These are phyloP conservation scores for Philypnodon macrostomus DNA, from an alignment of 2,797 vertebrate species.

Conservation along the genomic window DNA sequence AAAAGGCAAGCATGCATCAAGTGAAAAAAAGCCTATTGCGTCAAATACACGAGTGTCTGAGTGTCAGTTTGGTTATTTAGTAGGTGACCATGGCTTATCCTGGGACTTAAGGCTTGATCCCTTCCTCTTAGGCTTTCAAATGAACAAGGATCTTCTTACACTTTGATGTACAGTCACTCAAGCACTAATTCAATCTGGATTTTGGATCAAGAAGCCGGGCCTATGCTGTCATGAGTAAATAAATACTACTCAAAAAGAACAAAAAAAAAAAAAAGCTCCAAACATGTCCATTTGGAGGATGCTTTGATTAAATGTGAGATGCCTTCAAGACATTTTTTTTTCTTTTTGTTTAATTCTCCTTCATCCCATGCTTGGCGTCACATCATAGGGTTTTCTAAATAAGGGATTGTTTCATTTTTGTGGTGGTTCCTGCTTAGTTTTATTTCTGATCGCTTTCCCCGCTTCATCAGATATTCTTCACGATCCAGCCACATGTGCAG, in stretches of 20 bases:
- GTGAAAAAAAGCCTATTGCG: slow-evolving; percentile 1
- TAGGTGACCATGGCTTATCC: slow-evolving; percentile 64
- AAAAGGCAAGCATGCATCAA: neutral
- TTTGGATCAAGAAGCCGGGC: slow-evolving; percentile 51
- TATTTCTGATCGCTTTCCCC: slow-evolving; percentile 47
- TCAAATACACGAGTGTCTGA: slow-evolving; percentile 36
- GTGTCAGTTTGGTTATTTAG: slow-evolving; percentile 58
- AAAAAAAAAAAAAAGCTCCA: slow-evolving; percentile 32
- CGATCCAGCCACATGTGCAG: slow-evolving; percentile 51
- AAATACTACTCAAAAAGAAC: slow-evolving; percentile 50
- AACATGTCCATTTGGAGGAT: slow-evolving; percentile 49
- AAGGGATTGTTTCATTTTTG: slow-evolving; percentile 44
- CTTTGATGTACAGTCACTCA: slow-evolving; percentile 59
- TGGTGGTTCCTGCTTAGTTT: slow-evolving; percentile 43
- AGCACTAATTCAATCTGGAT: slow-evolving; percentile 51
- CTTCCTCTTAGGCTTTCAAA: slow-evolving; percentile 46
- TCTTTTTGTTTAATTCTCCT: slow-evolving; percentile 45
- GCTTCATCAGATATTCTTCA: slow-evolving; percentile 47
- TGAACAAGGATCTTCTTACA: slow-evolving; percentile 56
- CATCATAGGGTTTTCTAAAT: slow-evolving; percentile 57
- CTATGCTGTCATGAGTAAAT: slow-evolving; percentile 57
- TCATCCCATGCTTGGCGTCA: slow-evolving; percentile 54
- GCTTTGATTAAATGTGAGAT: slow-evolving; percentile 56
- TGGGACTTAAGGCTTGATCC: slow-evolving; percentile 58
- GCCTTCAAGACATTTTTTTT: slow-evolving; percentile 48